Percentiles rank a stretch among this genome's conserved stretches.
phyloP scores from a whole-genome alignment of 2,797 vertebrate genomes.

The Cyclura pinguis region DNA sequence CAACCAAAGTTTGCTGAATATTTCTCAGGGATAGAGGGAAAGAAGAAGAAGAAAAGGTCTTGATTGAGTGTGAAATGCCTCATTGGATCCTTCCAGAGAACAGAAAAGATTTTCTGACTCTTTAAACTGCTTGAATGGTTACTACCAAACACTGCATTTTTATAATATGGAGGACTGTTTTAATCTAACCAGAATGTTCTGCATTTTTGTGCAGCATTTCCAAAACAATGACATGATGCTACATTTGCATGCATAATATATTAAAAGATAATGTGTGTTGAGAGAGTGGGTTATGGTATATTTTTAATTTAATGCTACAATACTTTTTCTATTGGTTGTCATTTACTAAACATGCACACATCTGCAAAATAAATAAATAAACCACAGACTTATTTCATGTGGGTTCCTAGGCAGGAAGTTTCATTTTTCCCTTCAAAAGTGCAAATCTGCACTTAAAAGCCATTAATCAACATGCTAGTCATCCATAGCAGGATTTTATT shows the following conservation, averaged over 20 bases:
- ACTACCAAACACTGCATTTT: slow-evolving; percentile 37
- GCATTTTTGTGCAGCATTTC: slow-evolving; percentile 45
- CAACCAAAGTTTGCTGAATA: slow-evolving; percentile 5
- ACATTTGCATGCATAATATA: slow-evolving; percentile 54
- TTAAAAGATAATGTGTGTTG: slow-evolving; percentile 57
- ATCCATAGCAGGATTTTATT: slow-evolving; percentile 66
- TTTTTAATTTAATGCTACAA: slow-evolving; percentile 68
- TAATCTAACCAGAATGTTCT: slow-evolving; percentile 31
- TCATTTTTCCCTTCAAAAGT: slow-evolving; percentile 65
- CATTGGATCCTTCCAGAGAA: not conserved
- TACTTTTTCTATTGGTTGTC: slow-evolving; percentile 61
- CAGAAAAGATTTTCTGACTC: not conserved
- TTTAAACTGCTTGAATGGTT: slow-evolving; percentile 10
- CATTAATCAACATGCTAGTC: slow-evolving; percentile 73
- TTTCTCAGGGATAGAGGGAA: not conserved
- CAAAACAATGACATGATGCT: slow-evolving; percentile 22
- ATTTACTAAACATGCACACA: slow-evolving; percentile 67
- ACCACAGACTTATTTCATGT: slow-evolving; percentile 33
- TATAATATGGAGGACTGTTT: slow-evolving; percentile 42
- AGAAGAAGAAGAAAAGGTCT: not conserved
- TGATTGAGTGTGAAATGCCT: not conserved
- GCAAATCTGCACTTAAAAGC: slow-evolving; percentile 66
- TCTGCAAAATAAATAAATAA: slow-evolving; percentile 53
- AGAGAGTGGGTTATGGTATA: slow-evolving; percentile 57
- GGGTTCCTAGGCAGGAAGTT: slow-evolving; percentile 63